Conservation (phyloP, 2,113 vertebrate species). For the Elanus axillaris region DNA sequence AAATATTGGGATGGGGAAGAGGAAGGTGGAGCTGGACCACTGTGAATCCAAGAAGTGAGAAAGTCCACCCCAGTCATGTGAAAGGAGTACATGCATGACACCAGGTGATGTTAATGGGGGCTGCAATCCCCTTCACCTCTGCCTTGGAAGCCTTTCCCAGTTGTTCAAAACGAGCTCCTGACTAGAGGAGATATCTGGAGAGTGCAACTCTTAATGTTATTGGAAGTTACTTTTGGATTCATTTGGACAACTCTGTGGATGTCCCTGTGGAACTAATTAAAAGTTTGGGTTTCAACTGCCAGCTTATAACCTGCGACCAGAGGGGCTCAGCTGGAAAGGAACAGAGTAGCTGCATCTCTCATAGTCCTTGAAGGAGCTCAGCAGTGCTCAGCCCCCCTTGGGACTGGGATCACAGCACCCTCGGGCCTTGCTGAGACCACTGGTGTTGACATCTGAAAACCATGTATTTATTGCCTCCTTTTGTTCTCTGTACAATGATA, state of each 20-base stretch:
- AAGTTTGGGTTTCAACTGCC: not conserved
- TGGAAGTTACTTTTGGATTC: not conserved
- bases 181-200: not conserved
- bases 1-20: not conserved
- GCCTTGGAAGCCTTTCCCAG: not conserved
- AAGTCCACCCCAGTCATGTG: not conserved
- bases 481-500: not conserved
- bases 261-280: constrained; percentile 38
- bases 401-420: not conserved
- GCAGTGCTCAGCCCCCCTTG: not conserved
- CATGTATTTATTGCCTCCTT: not conserved
- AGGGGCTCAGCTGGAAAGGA: not conserved
- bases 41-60: not conserved
- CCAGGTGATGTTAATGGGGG: not conserved
- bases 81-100: not conserved
- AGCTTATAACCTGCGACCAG: not conserved
- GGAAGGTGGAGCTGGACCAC: not conserved
- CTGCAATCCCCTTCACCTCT: not conserved
- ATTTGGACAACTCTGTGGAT: not conserved
- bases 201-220: not conserved
- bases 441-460: not conserved
- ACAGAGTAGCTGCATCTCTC: not conserved
- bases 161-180: not conserved
- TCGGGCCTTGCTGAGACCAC: not conserved
- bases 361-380: not conserved